Evolutionary conservation across 2,113 vertebrate genomes (phyloP).

Genomic region (Trichomycterus rosablanca): DNA sequence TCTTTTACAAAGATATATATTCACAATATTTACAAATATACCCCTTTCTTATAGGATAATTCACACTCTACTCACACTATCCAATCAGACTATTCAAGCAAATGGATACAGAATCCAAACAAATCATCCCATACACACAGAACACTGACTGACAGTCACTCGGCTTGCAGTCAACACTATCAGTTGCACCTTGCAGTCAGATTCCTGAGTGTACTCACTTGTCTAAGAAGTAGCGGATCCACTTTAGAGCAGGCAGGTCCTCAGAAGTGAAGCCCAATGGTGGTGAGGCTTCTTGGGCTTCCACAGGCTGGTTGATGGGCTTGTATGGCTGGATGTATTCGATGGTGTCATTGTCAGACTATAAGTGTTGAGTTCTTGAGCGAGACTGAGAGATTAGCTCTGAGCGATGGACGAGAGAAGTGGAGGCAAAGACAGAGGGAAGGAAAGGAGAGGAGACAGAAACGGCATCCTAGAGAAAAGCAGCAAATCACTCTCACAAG

Average conservation of each 20-base stretch:
- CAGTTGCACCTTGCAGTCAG: background rate
- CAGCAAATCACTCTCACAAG: constrained; percentile 51
- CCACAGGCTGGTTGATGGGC: constrained; percentile 76
- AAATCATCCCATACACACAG: too few species aligned
- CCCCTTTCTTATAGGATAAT: too few species aligned
- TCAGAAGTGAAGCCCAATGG: constrained; percentile 74
- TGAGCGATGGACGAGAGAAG: constrained; percentile 27
- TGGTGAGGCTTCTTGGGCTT: constrained; percentile 81
- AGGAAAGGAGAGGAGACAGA: constrained; percentile 41
- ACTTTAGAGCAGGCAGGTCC: constrained; percentile 83
- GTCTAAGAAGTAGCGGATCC: constrained; percentile 71
- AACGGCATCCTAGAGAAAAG: constrained; percentile 58
- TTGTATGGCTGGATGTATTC: constrained; percentile 88
- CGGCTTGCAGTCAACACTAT: background rate
- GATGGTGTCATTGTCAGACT: constrained; percentile 89
- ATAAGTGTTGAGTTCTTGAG: constrained; percentile 71
- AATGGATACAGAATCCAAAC: too few species aligned
- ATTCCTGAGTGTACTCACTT: constrained; percentile 75
- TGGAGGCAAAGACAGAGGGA: constrained; percentile 39
- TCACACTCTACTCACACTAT: too few species aligned
- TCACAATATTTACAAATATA: too few species aligned
- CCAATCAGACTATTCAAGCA: too few species aligned
- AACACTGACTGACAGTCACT: too few species aligned
- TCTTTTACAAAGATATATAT: too few species aligned
- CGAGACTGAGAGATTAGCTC: constrained; percentile 56